Percentiles rank a stretch among this genome's conserved stretches.
Evolutionary conservation across 2,797 vertebrate species (phyloP).

Genomic region (Melopsittacus undulatus): DNA sequence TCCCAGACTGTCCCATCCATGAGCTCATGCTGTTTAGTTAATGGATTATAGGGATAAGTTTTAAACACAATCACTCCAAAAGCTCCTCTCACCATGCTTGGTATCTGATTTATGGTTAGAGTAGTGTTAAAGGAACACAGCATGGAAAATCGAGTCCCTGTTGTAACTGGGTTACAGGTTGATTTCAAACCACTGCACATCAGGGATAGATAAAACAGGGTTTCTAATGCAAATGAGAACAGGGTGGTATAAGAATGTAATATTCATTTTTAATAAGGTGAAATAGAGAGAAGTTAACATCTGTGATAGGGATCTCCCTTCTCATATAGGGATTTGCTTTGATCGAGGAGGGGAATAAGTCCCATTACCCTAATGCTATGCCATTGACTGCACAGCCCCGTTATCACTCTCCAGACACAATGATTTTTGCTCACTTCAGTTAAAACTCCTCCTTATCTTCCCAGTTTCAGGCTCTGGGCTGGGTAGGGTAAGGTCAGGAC

Average conservation of each 20-base stretch:
- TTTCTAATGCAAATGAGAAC: neutral
- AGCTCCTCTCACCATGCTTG: neutral
- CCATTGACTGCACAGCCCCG: neutral
- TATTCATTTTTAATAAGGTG: neutral
- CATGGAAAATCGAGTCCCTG: neutral
- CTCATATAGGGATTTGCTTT: neutral
- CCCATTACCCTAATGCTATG: accelerated
- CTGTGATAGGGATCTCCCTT: neutral
- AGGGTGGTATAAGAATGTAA: neutral
- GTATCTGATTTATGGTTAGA: neutral
- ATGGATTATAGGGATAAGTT: neutral
- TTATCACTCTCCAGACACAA: neutral
- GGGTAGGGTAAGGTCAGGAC: slow-evolving; percentile 14
- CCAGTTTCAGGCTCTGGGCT: neutral
- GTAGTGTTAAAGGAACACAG: neutral
- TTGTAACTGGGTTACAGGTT: neutral
- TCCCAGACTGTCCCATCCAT: neutral
- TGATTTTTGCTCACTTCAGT: neutral
- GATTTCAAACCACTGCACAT: neutral
- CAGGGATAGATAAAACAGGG: neutral
- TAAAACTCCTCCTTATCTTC: slow-evolving; percentile 17
- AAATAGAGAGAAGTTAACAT: neutral
- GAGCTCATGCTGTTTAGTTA: neutral
- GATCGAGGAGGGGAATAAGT: neutral
- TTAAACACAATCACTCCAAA: neutral